These are phyloP conservation scores for Aix galericulata DNA, from an alignment of 2,113 vertebrate genomes.

Conservation along the genomic window DNA sequence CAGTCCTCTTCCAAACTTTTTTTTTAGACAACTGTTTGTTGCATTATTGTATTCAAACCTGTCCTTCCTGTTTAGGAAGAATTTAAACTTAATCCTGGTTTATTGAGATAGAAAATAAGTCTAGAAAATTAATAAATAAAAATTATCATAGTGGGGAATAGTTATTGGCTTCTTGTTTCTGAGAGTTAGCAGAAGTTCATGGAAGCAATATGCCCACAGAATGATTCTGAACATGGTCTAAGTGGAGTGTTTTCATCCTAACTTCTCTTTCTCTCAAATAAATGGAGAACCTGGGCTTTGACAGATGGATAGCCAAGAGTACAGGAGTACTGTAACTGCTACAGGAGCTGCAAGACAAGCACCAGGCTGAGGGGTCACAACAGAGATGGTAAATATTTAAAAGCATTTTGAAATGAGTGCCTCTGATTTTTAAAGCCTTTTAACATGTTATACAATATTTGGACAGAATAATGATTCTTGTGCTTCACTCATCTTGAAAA, in stretches of 20 bases:
- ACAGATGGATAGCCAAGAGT: background rate
- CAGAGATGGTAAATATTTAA: background rate
- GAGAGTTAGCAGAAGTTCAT: background rate
- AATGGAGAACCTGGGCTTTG: background rate
- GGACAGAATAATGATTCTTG: background rate
- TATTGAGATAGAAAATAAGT: background rate
- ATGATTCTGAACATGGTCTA: background rate
- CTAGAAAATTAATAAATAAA: background rate
- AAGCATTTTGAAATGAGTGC: background rate
- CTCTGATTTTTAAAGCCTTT: constrained; percentile 10
- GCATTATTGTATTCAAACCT: background rate
- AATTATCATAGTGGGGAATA: background rate
- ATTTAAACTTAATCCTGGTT: background rate
- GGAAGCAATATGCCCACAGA: background rate
- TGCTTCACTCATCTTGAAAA: background rate
- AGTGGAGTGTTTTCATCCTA: background rate
- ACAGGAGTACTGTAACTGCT: background rate
- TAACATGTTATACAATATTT: background rate
- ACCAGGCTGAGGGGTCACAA: background rate
- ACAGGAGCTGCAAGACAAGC: background rate
- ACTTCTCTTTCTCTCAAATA: background rate
- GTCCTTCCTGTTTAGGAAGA: background rate
- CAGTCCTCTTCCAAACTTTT: background rate
- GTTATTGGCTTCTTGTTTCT: background rate
- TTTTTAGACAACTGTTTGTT: background rate